phyloP scores from a whole-genome alignment of 2,888 invertebrate genomes.

The Lasius fuliginosus region DNA sequence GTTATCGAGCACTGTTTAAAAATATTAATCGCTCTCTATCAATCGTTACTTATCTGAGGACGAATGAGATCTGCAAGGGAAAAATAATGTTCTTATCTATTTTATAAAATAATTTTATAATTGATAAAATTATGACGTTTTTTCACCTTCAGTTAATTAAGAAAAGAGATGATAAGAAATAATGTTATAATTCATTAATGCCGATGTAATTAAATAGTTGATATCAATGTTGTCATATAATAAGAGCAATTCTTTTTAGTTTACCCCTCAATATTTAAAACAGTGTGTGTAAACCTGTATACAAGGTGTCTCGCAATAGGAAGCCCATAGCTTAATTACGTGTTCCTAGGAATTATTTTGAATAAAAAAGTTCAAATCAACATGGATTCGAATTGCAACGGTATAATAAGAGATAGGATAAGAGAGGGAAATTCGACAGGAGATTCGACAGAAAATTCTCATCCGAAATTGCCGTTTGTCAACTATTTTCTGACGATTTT shows the following conservation, averaged over 20 bases:
- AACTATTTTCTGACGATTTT: constrained; percentile 61
- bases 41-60: not conserved
- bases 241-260: no score
- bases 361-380: no score
- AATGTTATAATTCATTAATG: not conserved
- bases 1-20: not conserved
- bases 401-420: not conserved
- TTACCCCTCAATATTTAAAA: no score
- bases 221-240: no score
- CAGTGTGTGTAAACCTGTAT: not conserved
- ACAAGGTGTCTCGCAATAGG: no score
- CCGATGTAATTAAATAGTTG: no score
- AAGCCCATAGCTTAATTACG: no score
- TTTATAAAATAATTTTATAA: not conserved
- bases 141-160: not conserved
- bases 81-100: not conserved
- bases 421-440: not conserved
- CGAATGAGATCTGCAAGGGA: not conserved
- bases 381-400: no score
- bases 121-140: not conserved
- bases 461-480: constrained; percentile 14
- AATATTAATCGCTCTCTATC: not conserved
- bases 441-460: constrained; percentile 13
- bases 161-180: not conserved
- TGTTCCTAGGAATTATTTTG: no score